These are phyloP conservation scores for Papilio gigon DNA, from an alignment of 2,888 invertebrate genomes.

Conservation along the genomic window DNA sequence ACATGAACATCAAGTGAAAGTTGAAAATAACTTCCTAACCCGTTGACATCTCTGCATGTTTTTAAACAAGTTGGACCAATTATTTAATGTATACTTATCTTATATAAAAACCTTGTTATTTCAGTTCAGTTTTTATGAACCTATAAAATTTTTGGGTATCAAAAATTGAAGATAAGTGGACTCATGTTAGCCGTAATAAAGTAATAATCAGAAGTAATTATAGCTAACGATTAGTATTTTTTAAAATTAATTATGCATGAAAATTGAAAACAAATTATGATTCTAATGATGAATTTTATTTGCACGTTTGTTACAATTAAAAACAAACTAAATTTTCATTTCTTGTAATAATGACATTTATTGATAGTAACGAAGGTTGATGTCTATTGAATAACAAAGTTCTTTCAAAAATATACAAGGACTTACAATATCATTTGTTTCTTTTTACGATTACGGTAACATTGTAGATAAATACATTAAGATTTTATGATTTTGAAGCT, in stretches of 20 bases:
- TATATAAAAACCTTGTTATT: not conserved
- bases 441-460: not conserved
- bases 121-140: constrained; percentile 11
- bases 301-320: not conserved
- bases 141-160: constrained; percentile 2
- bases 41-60: constrained; percentile 59
- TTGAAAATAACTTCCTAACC: constrained; percentile 56
- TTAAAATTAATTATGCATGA: not conserved
- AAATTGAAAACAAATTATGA: not conserved
- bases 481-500: not conserved
- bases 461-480: not conserved
- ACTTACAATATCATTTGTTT: too few relatives aligned
- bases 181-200: constrained; percentile 8
- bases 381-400: not conserved
- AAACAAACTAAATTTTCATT: too few relatives aligned
- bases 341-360: too few relatives aligned
- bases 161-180: not conserved
- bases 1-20: constrained; percentile 58
- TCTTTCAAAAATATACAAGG: not conserved
- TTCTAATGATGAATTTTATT: not conserved
- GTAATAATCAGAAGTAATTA: constrained; percentile 17
- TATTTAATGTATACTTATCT: constrained; percentile 9
- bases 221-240: not conserved
- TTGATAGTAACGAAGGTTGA: too few relatives aligned
- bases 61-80: constrained; percentile 28